phyloP scores from a whole-genome alignment of 2,888 invertebrate genomes.

The Leucophenga maculata region DNA sequence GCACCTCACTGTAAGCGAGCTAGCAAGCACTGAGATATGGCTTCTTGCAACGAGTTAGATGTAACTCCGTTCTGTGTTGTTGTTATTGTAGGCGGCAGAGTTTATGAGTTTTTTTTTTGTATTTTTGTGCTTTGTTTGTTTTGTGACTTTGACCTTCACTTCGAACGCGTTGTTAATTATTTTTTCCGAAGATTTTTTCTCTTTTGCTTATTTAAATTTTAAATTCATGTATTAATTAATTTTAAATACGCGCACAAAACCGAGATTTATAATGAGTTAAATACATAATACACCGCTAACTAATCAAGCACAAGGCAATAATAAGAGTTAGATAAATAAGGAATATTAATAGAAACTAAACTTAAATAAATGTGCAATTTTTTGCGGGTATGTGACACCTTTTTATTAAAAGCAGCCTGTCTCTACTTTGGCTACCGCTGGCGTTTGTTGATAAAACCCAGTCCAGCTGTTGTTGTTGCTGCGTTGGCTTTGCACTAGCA shows the following conservation, averaged over 20 bases:
- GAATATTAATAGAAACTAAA: not conserved
- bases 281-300: not conserved
- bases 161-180: conserved; percentile 37
- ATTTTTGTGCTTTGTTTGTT: conserved; percentile 15
- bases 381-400: conserved; percentile 1
- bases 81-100: not conserved
- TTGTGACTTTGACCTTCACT: conserved; percentile 66
- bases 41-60: not conserved
- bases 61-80: conserved; percentile 32
- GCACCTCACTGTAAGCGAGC: not conserved
- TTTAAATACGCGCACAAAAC: conserved; percentile 20
- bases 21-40: conserved; percentile 19
- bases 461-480: conserved; percentile 39
- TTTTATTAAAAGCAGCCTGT: conserved; percentile 35
- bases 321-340: not conserved
- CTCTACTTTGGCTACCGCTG: conserved; percentile 23
- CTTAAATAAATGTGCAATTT: no score
- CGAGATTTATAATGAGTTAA: not conserved
- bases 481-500: conserved; percentile 38
- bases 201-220: conserved; percentile 41
- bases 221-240: conserved; percentile 43
- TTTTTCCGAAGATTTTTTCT: conserved; percentile 21
- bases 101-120: not conserved
- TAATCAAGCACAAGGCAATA: conserved; percentile 6
- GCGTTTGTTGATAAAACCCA: conserved; percentile 29